These are phyloP conservation scores for Rhinogobio ventralis DNA, from an alignment of 2,797 vertebrate genomes.

Conservation along the genomic window DNA sequence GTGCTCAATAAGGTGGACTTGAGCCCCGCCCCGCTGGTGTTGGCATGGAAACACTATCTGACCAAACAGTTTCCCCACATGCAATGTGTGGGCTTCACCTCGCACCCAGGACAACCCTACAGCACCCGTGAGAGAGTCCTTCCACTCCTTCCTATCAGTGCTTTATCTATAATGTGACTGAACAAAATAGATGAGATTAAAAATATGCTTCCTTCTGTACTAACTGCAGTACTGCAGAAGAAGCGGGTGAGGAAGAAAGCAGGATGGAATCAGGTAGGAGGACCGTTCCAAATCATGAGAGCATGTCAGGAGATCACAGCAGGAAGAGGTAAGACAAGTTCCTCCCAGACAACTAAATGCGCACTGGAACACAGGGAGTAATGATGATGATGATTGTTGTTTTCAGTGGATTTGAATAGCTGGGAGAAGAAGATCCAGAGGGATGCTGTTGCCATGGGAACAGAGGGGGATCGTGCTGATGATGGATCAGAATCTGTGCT, in stretches of 20 bases:
- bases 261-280: slow-evolving; percentile 82
- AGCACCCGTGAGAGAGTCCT: slow-evolving; percentile 73
- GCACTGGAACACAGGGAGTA: background rate
- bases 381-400: slow-evolving; percentile 32
- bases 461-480: slow-evolving; percentile 72
- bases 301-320: slow-evolving; percentile 87
- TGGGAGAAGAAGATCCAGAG: slow-evolving; percentile 93
- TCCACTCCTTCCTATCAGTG: background rate
- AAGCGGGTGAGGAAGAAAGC: slow-evolving; percentile 82
- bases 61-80: slow-evolving; percentile 84
- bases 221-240: slow-evolving; percentile 85
- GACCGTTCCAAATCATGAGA: slow-evolving; percentile 84
- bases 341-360: background rate
- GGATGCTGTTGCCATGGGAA: slow-evolving; percentile 77
- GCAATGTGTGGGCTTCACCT: slow-evolving; percentile 88
- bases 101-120: slow-evolving; percentile 85
- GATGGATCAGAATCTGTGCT: slow-evolving; percentile 78
- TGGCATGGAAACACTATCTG: slow-evolving; percentile 93
- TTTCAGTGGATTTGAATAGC: slow-evolving; percentile 87
- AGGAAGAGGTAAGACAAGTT: slow-evolving; percentile 80
- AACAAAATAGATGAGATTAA: background rate
- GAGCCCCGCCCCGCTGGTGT: slow-evolving; percentile 83
- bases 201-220: background rate
- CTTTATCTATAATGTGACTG: background rate
- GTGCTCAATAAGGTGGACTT: slow-evolving; percentile 93